Evolutionary conservation across 2,797 vertebrate species (phyloP).

Genomic region (Gambelia wislizenii): DNA sequence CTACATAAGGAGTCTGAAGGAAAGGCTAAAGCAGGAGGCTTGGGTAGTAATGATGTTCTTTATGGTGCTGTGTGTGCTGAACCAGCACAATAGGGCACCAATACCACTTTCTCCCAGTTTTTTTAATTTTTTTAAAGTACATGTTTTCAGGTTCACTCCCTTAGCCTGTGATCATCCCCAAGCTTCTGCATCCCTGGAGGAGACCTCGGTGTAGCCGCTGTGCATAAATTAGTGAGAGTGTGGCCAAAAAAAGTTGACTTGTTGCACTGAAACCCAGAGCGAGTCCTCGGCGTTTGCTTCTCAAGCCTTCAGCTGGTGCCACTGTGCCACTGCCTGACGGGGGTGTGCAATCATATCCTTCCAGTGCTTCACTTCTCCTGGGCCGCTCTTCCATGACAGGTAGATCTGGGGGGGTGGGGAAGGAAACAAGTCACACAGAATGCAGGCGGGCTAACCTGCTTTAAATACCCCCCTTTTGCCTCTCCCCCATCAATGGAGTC

Average conservation of each 20-base stretch:
- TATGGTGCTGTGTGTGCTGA: background rate
- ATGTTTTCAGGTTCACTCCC: constrained; percentile 40
- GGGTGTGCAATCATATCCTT: constrained; percentile 98
- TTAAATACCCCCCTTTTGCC: background rate
- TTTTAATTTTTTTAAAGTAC: constrained; percentile 47
- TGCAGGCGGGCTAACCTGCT: background rate
- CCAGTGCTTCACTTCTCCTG: constrained; percentile 97
- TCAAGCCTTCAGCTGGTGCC: constrained; percentile 98
- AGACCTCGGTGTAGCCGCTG: constrained; percentile 65
- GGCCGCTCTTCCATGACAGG: constrained; percentile 98
- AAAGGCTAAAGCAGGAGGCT: constrained; percentile 56
- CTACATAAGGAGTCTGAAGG: constrained; percentile 45
- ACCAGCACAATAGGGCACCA: constrained; percentile 12
- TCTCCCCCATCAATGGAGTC: background rate
- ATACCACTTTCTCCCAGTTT: constrained; percentile 62
- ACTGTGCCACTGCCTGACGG: constrained; percentile 96
- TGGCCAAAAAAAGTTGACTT: constrained; percentile 65
- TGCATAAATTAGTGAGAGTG: constrained; percentile 71
- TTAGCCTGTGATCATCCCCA: constrained; percentile 50
- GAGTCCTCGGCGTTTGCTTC: constrained; percentile 42
- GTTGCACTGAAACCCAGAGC: constrained; percentile 43
- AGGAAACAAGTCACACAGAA: constrained; percentile 15
- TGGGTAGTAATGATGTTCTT: constrained; percentile 57
- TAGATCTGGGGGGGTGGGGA: constrained; percentile 88
- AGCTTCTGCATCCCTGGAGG: constrained; percentile 58